phyloP scores from a whole-genome alignment of 2,797 vertebrate genomes.

The Pteropus rufus region DNA sequence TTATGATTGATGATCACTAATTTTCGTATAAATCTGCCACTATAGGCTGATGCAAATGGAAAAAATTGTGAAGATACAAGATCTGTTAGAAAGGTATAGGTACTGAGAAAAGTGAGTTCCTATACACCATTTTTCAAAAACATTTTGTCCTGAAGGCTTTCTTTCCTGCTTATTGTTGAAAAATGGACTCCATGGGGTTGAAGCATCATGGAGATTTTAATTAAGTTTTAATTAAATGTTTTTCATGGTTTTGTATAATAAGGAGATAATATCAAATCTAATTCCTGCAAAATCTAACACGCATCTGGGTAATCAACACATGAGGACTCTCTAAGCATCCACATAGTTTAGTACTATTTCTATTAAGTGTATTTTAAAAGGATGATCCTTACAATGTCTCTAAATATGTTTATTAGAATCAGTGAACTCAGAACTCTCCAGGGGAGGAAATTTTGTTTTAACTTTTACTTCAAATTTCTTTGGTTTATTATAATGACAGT shows the following conservation, averaged over 20 bases:
- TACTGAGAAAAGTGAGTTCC: background rate
- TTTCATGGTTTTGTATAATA: conserved; percentile 69
- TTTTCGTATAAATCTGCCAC: background rate
- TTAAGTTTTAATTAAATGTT: conserved; percentile 77
- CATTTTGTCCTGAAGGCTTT: conserved; percentile 46
- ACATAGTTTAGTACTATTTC: background rate
- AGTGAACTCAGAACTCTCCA: background rate
- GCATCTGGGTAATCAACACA: conserved; percentile 44
- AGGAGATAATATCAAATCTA: conserved; percentile 64
- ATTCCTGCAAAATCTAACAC: conserved; percentile 57
- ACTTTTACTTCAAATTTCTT: conserved; percentile 33
- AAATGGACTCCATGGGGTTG: conserved; percentile 54
- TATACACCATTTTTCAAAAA: background rate
- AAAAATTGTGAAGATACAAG: background rate
- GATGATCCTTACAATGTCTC: background rate
- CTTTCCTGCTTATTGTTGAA: conserved; percentile 54
- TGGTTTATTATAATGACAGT: background rate
- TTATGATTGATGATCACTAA: background rate
- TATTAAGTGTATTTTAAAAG: background rate
- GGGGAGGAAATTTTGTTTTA: background rate
- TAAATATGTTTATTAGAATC: conserved; percentile 14
- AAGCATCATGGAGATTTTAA: conserved; percentile 72
- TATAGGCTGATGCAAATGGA: background rate
- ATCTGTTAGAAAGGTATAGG: background rate
- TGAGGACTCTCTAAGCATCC: conserved; percentile 11